A percentile compares a stretch with the other conserved stretches of the same genome.
These are phyloP conservation scores for Cactoblastis cactorum DNA, from an alignment of 2,888 invertebrate species.

Conservation along the genomic window DNA sequence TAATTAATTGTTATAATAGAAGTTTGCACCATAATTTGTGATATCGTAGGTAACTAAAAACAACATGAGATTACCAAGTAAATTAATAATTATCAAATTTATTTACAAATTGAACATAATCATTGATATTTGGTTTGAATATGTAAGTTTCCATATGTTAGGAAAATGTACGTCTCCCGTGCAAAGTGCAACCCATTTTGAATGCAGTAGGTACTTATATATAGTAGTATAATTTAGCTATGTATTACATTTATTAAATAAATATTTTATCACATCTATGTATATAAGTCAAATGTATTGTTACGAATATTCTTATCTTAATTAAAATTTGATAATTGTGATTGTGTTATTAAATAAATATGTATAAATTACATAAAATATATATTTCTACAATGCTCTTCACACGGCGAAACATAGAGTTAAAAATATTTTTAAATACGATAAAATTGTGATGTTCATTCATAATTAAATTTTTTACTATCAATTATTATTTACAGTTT, in stretches of 20 bases:
- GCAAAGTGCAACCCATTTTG: conserved; percentile 37
- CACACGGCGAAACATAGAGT: not conserved
- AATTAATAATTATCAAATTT: conserved; percentile 37
- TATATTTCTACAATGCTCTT: not conserved
- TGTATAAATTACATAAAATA: not conserved
- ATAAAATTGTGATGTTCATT: conserved; percentile 53
- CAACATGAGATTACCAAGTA: conserved; percentile 57
- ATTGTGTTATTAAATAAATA: not conserved
- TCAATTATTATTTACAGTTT: conserved; percentile 63
- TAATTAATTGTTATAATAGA: not conserved
- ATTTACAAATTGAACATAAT: conserved; percentile 47
- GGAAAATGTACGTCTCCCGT: conserved; percentile 34
- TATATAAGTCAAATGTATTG: not conserved
- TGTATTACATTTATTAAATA: no score
- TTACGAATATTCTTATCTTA: no score
- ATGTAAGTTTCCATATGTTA: conserved; percentile 38
- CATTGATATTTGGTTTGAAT: conserved; percentile 68
- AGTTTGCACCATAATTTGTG: conserved; percentile 59
- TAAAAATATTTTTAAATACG: conserved; percentile 21
- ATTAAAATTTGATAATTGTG: no score
- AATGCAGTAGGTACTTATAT: no score
- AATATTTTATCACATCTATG: no score
- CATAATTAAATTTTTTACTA: no score
- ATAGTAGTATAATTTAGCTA: no score
- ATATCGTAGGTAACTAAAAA: conserved; percentile 66